phyloP scores from a whole-genome alignment of 2,113 vertebrate genomes.

The Eonycteris spelaea region DNA sequence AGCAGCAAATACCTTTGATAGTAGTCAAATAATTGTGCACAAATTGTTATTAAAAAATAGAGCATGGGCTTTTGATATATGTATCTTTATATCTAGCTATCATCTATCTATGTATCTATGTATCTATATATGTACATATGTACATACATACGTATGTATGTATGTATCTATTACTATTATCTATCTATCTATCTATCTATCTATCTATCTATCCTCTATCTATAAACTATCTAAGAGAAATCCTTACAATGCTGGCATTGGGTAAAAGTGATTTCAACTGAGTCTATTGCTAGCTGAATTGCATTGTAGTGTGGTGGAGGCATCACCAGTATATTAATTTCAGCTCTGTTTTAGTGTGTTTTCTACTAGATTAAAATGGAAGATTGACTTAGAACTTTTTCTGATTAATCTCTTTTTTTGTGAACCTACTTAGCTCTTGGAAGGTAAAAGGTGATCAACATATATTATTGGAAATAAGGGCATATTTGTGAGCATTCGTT shows the following conservation, averaged over 20 bases:
- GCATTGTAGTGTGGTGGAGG: rapidly evolving
- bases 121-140: neutral
- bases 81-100: neutral
- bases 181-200: neutral
- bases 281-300: neutral
- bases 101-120: neutral
- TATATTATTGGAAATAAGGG: neutral
- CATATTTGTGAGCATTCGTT: neutral
- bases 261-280: neutral
- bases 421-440: neutral
- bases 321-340: neutral
- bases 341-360: neutral
- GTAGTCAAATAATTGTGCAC: neutral
- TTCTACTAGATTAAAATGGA: neutral
- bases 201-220: neutral
- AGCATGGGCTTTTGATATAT: neutral
- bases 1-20: neutral
- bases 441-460: neutral
- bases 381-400: neutral
- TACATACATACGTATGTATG: too few species aligned
- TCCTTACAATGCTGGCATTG: neutral
- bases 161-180: neutral
- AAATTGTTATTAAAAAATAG: neutral
- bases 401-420: neutral
- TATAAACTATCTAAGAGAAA: neutral